Percentiles rank a stretch among this genome's conserved stretches.
phyloP scores from a whole-genome alignment of 2,888 invertebrate genomes.

The Hecatera dysodea region DNA sequence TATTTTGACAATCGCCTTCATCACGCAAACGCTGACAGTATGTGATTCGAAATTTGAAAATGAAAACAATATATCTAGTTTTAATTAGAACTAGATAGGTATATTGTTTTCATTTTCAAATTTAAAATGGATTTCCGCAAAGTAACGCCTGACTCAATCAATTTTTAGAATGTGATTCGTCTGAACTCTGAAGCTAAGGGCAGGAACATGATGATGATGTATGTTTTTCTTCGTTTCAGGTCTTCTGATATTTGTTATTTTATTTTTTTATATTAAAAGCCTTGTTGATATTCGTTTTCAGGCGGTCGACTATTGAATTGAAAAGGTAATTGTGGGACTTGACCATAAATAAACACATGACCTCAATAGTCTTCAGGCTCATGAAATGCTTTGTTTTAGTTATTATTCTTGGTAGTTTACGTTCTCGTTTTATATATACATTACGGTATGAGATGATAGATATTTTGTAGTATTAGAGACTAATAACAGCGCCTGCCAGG shows the following conservation, averaged over 20 bases:
- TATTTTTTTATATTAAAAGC: conserved; percentile 24
- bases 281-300: conserved; percentile 39
- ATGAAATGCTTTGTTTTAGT: conserved; percentile 12
- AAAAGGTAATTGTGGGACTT: conserved; percentile 49
- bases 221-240: conserved; percentile 17
- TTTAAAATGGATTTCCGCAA: no score
- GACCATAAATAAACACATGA: conserved; percentile 49
- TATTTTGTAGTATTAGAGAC: neutral
- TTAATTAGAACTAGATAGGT: no score
- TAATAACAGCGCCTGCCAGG: no score
- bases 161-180: no score
- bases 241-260: conserved; percentile 31
- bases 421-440: neutral
- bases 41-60: no score
- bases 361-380: conserved; percentile 43
- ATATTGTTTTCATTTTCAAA: no score
- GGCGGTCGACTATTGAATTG: conserved; percentile 30
- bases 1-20: no score
- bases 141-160: no score
- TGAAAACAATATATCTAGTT: no score
- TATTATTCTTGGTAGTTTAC: conserved; percentile 20
- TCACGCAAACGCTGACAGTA: no score
- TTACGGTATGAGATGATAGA: neutral
- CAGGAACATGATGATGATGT: neutral
- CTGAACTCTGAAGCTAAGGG: no score